A percentile compares a stretch with the other conserved stretches of the same genome.
Conservation (phyloP, 2,113 vertebrate species). For the Blennius ocellaris region DNA sequence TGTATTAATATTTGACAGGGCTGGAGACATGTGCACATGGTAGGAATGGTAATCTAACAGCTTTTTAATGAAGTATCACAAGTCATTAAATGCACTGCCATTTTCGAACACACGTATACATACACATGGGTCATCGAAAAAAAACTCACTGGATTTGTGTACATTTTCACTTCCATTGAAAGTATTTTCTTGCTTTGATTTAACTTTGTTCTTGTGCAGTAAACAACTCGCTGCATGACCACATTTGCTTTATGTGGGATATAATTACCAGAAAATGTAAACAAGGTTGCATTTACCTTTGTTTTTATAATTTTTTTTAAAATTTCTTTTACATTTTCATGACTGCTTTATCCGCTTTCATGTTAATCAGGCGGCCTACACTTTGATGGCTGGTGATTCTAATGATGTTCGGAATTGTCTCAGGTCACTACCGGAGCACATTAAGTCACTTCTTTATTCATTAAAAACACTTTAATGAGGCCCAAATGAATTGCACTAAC, state of each 20-base stretch:
- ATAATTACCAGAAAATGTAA: slow-evolving; percentile 41
- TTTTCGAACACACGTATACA: neutral
- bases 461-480: slow-evolving; percentile 74
- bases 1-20: slow-evolving; percentile 37
- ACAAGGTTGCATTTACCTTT: slow-evolving; percentile 35
- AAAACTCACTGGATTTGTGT: neutral
- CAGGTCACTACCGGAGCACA: slow-evolving; percentile 66
- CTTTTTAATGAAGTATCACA: slow-evolving; percentile 18
- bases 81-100: slow-evolving; percentile 9
- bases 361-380: slow-evolving; percentile 48
- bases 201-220: slow-evolving; percentile 5
- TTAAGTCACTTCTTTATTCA: slow-evolving; percentile 65
- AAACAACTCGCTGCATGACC: neutral
- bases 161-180: neutral
- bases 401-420: slow-evolving; percentile 70
- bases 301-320: slow-evolving; percentile 1
- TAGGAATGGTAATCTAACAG: slow-evolving; percentile 10
- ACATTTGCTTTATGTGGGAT: slow-evolving; percentile 8
- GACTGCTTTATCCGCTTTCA: slow-evolving; percentile 47
- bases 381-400: slow-evolving; percentile 69
- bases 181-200: slow-evolving; percentile 6
- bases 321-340: slow-evolving; percentile 26
- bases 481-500: slow-evolving; percentile 70
- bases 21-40: slow-evolving; percentile 13
- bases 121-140: neutral